Evolutionary conservation across 2,888 invertebrate genomes (phyloP).

Genomic region (Saturnia pavonia): DNA sequence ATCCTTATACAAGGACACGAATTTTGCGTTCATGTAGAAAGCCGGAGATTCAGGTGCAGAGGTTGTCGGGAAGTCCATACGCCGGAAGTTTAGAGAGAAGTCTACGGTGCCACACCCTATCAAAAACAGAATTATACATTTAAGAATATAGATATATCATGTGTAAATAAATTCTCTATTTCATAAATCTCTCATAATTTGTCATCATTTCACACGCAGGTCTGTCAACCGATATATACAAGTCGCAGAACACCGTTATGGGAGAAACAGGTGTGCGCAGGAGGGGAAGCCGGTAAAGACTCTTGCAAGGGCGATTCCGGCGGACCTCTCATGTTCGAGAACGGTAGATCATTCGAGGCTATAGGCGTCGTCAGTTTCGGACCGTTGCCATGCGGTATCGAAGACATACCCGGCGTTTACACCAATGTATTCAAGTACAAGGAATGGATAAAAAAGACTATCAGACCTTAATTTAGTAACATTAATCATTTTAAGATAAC

Average conservation of each 20-base stretch:
- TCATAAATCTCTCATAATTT: not conserved
- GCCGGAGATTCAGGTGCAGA: too few relatives aligned
- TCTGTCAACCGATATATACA: slow-evolving; percentile 16
- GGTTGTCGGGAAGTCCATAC: too few relatives aligned
- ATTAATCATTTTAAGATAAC: not conserved
- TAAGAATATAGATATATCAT: too few relatives aligned
- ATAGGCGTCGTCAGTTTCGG: slow-evolving; percentile 85
- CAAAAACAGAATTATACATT: too few relatives aligned
- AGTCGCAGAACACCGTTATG: slow-evolving; percentile 17
- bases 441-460: slow-evolving; percentile 29
- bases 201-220: not conserved
- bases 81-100: too few relatives aligned
- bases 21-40: too few relatives aligned
- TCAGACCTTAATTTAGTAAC: slow-evolving; percentile 1
- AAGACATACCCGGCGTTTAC: slow-evolving; percentile 84
- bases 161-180: not conserved
- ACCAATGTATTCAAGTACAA: slow-evolving; percentile 80
- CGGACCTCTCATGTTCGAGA: slow-evolving; percentile 81
- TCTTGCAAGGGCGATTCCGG: slow-evolving; percentile 85
- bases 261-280: slow-evolving; percentile 22
- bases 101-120: too few relatives aligned
- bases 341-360: slow-evolving; percentile 45
- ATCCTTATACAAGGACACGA: too few relatives aligned
- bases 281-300: slow-evolving; percentile 24
- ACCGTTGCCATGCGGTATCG: slow-evolving; percentile 82